phyloP scores from a whole-genome alignment of 2,797 vertebrate species.

The Agapornis canus region DNA sequence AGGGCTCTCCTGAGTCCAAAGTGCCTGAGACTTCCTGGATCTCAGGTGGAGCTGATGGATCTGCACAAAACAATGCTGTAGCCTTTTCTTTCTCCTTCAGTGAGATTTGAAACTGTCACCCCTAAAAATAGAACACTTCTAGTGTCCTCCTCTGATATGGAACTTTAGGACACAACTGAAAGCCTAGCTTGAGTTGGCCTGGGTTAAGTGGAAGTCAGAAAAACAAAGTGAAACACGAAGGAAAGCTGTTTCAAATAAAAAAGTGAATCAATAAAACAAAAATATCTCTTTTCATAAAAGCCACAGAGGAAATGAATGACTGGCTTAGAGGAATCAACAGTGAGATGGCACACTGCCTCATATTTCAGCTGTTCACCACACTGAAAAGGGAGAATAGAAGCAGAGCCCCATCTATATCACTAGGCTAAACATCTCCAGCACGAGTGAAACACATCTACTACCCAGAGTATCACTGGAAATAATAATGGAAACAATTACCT shows the following conservation, averaged over 20 bases:
- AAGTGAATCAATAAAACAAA: neutral
- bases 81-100: neutral
- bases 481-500: neutral
- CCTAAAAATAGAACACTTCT: neutral
- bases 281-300: neutral
- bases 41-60: neutral
- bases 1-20: neutral
- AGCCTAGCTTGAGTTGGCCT: neutral
- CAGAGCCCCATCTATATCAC: neutral
- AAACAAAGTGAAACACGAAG: neutral
- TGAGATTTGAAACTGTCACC: neutral
- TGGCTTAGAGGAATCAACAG: neutral
- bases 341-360: neutral
- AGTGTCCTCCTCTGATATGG: neutral
- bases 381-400: neutral
- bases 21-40: neutral
- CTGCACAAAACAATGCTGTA: neutral
- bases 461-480: neutral
- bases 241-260: neutral
- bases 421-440: neutral
- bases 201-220: neutral
- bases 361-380: neutral
- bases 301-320: neutral
- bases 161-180: neutral
- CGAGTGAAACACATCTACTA: neutral